Conservation (phyloP, 2,113 vertebrate species). For the Tyrannus savana region DNA sequence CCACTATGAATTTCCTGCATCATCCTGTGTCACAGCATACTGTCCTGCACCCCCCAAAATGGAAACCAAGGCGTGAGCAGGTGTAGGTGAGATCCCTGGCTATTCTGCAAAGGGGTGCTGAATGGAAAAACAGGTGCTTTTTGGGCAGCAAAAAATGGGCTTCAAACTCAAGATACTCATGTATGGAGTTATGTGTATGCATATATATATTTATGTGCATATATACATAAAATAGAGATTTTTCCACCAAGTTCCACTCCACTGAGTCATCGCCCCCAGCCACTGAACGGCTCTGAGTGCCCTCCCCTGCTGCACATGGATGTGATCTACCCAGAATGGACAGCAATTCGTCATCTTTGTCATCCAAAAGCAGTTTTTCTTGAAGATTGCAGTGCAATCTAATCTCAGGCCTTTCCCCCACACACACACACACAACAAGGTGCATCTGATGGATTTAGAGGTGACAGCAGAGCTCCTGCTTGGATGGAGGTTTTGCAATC, state of each 20-base stretch:
- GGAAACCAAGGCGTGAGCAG: not conserved
- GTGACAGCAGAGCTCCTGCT: not conserved
- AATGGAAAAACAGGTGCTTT: not conserved
- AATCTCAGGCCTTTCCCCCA: not conserved
- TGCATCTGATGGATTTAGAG: not conserved
- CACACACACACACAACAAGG: not conserved
- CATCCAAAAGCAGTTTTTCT: not conserved
- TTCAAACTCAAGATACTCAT: not conserved
- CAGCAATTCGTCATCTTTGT: constrained; percentile 3
- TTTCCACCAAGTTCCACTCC: not conserved
- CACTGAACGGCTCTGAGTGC: rapidly evolving
- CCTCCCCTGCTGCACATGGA: rapidly evolving
- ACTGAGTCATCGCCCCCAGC: not conserved
- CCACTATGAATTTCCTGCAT: not conserved
- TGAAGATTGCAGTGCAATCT: constrained; percentile 1
- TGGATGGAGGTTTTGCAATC: not conserved
- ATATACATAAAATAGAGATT: not conserved
- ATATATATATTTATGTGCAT: rapidly evolving
- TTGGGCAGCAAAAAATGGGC: not conserved
- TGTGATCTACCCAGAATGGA: not conserved
- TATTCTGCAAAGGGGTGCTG: not conserved
- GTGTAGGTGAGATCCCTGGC: not conserved
- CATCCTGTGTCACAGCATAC: not conserved
- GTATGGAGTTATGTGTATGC: not conserved
- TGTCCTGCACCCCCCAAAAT: not conserved